Evolutionary conservation across 37 sponge, comb jelly and placozoan species (phyloP), one percentile per base, ranked within the genome.

Genomic region (Beroe forskalii): DNA sequence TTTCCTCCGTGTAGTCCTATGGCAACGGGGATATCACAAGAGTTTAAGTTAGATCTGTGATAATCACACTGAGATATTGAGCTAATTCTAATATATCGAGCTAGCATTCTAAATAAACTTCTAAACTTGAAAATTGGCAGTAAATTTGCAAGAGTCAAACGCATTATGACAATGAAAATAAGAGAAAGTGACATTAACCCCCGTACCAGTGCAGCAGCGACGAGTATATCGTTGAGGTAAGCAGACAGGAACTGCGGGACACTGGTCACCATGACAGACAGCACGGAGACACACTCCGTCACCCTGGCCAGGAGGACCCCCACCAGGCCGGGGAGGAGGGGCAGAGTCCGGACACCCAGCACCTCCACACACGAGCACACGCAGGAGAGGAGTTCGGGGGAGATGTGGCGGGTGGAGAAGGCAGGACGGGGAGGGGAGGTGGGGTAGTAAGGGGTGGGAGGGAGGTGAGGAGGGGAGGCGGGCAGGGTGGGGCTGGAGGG

Each of bases 161-260:
- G n/a, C n/a, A n/a, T n/a, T n/a, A n/a, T n/a, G n/a, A n/a, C n/a
- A n/a, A n/a, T n/a, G n/a, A n/a, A n/a, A n/a, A n/a, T n/a, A n/a
- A n/a, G n/a, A n/a, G n/a, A n/a, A n/a, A n/a, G n/a, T n/a, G n/a
- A n/a, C n/a, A n/a, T n/a, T n/a, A n/a, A n/a, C n/a, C n/a, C n/a
- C n/a, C n/a, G n/a, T 48, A 48, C 55, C 55, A 17, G 55, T 48
- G 86, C 28, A 1, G 42, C 4, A 24, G 55, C 55, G n/a, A 80
- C 31, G 19, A 80, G 86, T 12, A 44, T 80, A 38, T 80, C 86
- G 6, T 43, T 24, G 22, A 80, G 20, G 55, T 80, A 80, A 43
- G 86, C 86, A 41, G 55, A 41, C 30, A 25, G 14, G 86, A 80
- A 80, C 86, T 80, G 86, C 14, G 86, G 86, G 27, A 80, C 86